Conservation (phyloP, 64 coral and sea anemone genomes). For the Montipora sp. region DNA sequence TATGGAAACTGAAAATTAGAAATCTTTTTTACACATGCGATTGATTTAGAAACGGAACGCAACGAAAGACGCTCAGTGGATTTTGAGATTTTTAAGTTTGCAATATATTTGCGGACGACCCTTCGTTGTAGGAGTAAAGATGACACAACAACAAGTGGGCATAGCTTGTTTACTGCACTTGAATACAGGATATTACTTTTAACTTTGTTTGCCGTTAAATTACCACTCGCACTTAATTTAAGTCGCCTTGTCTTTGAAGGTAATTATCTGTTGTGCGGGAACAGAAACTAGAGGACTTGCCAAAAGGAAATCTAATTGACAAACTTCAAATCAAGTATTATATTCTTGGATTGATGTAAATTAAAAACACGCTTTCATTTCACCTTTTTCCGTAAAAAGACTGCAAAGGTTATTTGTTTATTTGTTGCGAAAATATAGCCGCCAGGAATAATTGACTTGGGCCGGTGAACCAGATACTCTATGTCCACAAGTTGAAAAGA, state of each 20-base stretch:
- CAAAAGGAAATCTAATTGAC: neutral
- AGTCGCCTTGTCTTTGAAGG: neutral
- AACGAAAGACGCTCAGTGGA: too few relatives aligned
- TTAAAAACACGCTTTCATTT: too few relatives aligned
- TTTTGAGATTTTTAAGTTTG: neutral
- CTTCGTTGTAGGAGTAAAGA: neutral
- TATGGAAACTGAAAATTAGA: too few relatives aligned
- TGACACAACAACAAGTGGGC: neutral
- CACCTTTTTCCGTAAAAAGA: too few relatives aligned
- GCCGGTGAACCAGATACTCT: too few relatives aligned
- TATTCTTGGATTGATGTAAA: too few relatives aligned
- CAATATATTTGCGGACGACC: neutral
- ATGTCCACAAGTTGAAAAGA: too few relatives aligned
- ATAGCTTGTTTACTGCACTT: neutral
- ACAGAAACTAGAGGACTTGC: neutral
- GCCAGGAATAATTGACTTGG: too few relatives aligned
- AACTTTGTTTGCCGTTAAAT: conserved; percentile 9
- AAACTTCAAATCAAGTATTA: too few relatives aligned
- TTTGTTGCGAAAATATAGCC: too few relatives aligned
- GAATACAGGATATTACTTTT: conserved; percentile 8
- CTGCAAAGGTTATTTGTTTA: neutral
- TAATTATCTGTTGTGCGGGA: neutral
- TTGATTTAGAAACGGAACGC: too few relatives aligned
- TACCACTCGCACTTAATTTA: neutral
- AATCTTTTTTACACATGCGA: too few relatives aligned